Base-by-base conservation (phyloP, 2,797 vertebrate genomes). In the Pseudopleuronectes americanus region DNA sequence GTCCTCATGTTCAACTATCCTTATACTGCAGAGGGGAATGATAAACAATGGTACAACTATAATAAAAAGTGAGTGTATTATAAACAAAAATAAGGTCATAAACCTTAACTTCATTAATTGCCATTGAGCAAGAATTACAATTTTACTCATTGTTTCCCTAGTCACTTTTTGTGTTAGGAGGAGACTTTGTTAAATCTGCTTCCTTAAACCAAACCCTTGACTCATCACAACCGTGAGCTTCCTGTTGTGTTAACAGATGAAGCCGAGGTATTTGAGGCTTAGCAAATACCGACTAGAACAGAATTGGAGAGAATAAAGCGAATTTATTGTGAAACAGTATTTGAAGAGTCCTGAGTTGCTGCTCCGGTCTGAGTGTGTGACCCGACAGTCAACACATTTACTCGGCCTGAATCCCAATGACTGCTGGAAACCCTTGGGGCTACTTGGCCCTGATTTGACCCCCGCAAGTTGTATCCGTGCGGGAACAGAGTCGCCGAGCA, bases 391-490 rank as follows among this genome's bases (percentile, higher is more conserved):
- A 4, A 45, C 52, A 19, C 23, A 28, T 67, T 64, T 24, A 7
- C 49, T 69, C 77, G 69, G 68, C 23, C 48, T 68, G 51, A 62
- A 64, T 77, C 47, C 60, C 24, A 31, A 12, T 59, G 74, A 74
- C 62, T 71, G 84, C 69, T 81, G 55, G 70, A 79, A 83, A 59
- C 68, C 36, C 36, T 77, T 52, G 47, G 76, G 66, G 71, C 71
- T 63, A 66, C 68, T 81, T 76, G 83, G 81, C 74, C 80, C 51
- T 60, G 63, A 80, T 76, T 75, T 83, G 76, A 91, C 81, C 85
- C 60, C 60, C 65, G 54, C 55, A 74, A 77, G 74, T 81, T 82
- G 78, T 23, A 68, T 72, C 64, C 70, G 43, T 80, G 43, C 31
- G 23, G 45, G 58, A 69, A 31, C 26, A 43, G 62, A 67, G 79